A percentile compares a stretch with the other conserved stretches of the same genome.
Conservation (phyloP, 2,113 vertebrate species). For the Dendrocopos noguchii region DNA sequence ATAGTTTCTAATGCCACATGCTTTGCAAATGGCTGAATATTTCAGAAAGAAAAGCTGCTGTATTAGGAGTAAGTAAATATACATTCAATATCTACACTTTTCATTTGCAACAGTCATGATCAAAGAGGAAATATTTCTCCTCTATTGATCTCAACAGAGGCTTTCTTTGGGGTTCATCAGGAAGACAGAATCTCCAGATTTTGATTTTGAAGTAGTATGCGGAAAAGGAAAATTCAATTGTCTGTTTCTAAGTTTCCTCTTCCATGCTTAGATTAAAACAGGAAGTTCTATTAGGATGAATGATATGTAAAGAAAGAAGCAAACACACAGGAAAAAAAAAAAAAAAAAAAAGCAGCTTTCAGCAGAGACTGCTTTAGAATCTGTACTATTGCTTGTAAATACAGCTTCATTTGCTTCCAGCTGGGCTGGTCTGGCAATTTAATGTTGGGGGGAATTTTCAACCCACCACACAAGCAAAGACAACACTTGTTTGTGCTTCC, state of each 20-base stretch:
- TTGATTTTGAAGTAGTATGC: background rate
- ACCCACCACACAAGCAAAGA: background rate
- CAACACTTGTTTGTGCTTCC: background rate
- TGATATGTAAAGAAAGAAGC: background rate
- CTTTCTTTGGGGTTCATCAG: background rate
- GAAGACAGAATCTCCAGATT: background rate
- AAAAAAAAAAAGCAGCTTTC: background rate
- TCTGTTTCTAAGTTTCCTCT: background rate
- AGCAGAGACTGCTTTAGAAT: background rate
- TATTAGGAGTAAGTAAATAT: slow-evolving; percentile 20
- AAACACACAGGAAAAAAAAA: background rate
- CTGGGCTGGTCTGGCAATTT: no score
- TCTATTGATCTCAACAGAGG: background rate
- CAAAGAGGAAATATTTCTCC: background rate
- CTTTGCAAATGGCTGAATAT: background rate
- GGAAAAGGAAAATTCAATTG: background rate
- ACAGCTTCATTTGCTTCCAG: no score
- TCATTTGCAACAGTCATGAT: background rate
- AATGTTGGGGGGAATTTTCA: no score
- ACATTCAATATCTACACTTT: background rate
- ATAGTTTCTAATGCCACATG: background rate
- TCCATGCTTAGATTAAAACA: background rate
- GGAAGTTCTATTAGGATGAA: background rate
- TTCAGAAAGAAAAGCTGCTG: background rate
- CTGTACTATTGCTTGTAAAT: background rate